Evolutionary conservation across 2,797 vertebrate genomes (phyloP).

Genomic region (Pachyuromys duprasi): DNA sequence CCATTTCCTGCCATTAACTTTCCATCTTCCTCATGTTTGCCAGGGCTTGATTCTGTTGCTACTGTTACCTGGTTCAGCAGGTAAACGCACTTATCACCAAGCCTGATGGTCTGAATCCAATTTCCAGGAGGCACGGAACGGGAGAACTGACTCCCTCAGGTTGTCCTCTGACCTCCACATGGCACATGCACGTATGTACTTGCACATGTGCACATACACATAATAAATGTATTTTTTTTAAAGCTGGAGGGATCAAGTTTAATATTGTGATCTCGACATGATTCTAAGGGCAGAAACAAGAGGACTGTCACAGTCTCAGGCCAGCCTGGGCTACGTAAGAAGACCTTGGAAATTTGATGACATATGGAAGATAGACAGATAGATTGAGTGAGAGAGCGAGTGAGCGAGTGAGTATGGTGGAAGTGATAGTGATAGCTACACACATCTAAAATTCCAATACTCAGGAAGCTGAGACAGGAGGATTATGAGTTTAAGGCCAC

Average conservation of each 20-base stretch:
- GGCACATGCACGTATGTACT: too few species aligned
- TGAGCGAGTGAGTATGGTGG: neutral
- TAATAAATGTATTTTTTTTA: neutral
- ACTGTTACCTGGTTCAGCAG: neutral
- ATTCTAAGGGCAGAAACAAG: neutral
- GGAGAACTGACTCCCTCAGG: neutral
- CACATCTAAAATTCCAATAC: neutral
- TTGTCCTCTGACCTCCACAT: neutral
- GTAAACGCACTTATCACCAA: neutral
- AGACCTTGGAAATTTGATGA: neutral
- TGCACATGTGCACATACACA: neutral
- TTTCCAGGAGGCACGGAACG: neutral
- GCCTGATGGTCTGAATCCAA: neutral
- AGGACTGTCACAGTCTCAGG: neutral
- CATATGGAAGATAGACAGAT: neutral
- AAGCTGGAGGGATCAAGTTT: neutral
- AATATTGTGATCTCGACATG: neutral
- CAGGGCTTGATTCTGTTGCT: constrained; percentile 8
- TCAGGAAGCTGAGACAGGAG: neutral
- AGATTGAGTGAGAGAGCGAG: neutral
- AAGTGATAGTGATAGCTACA: neutral
- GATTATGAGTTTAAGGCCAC: neutral
- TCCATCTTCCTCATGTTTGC: neutral
- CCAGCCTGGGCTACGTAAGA: neutral
- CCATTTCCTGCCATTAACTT: neutral